Evolutionary conservation across 1,140 invertebrate species (phyloP).

Genomic region (Tetramorium alpestre): DNA sequence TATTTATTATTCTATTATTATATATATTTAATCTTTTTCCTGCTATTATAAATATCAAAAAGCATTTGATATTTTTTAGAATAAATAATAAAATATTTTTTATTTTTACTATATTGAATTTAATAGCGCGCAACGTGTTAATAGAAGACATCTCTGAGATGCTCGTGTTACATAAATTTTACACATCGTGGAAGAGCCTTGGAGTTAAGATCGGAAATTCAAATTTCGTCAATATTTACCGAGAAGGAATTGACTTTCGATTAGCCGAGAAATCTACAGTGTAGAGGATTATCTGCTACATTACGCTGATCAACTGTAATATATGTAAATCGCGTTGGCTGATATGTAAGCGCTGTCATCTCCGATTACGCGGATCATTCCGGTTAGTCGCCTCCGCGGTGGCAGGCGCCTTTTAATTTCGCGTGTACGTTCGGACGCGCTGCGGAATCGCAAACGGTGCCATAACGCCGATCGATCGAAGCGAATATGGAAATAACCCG

Average conservation of each 20-base stretch:
- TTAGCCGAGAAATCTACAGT: not conserved
- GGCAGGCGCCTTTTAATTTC: constrained; percentile 18
- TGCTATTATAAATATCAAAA: not conserved
- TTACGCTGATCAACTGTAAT: not conserved
- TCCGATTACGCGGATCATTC: constrained; percentile 24
- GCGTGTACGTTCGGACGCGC: not conserved
- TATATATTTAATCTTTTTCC: not conserved
- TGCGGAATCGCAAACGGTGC: not conserved
- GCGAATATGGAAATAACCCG: constrained; percentile 47
- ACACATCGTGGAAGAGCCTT: not conserved
- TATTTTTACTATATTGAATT: not conserved
- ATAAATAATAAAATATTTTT: not conserved
- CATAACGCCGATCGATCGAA: constrained; percentile 1
- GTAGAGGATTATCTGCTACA: not conserved
- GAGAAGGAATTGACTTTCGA: not conserved
- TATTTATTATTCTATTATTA: not conserved
- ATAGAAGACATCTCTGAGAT: not conserved
- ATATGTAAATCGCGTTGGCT: not conserved
- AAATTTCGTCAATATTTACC: constrained; percentile 17
- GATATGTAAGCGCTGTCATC: not conserved
- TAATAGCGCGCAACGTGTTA: not conserved
- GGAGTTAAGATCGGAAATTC: constrained; percentile 1
- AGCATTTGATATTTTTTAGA: not conserved
- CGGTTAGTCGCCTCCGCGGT: not conserved
- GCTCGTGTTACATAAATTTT: not conserved